Evolutionary conservation across 2,797 vertebrate species (phyloP).

Genomic region (Leucoraja ocellata): DNA sequence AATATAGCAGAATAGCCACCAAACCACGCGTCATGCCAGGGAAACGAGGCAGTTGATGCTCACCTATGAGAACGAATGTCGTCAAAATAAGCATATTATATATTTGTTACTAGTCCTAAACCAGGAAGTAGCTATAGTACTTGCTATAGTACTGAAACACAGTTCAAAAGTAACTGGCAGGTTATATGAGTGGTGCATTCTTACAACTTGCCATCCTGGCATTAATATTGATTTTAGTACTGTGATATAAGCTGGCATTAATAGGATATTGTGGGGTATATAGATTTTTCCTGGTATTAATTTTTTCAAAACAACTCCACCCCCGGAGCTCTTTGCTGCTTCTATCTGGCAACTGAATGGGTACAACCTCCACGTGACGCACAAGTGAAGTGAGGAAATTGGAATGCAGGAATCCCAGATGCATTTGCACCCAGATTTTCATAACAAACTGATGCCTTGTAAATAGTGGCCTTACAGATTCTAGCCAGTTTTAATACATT

Average conservation of each 20-base stretch:
- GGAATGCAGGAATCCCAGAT: not conserved
- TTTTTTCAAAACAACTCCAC: not conserved
- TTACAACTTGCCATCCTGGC: not conserved
- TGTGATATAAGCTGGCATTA: not conserved
- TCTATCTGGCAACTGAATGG: not conserved
- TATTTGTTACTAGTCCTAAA: no score
- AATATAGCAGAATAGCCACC: constrained; percentile 91
- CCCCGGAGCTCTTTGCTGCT: not conserved
- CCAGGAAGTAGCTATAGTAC: no score
- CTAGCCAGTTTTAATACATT: not conserved
- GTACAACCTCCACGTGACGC: not conserved
- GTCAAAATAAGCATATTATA: not conserved
- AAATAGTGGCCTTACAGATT: not conserved
- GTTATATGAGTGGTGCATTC: not conserved
- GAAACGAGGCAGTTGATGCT: constrained; percentile 91
- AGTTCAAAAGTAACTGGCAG: not conserved
- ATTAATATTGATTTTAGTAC: not conserved
- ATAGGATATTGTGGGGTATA: not conserved
- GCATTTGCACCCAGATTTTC: no score
- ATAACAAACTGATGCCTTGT: not conserved
- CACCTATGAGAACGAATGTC: constrained; percentile 61
- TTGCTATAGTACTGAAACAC: not conserved
- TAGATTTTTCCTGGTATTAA: not conserved
- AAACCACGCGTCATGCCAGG: constrained; percentile 87
- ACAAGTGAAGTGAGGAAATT: not conserved